These are phyloP conservation scores for Trachymyrmex septentrionalis DNA, from an alignment of 1,140 invertebrate species.

Conservation along the genomic window DNA sequence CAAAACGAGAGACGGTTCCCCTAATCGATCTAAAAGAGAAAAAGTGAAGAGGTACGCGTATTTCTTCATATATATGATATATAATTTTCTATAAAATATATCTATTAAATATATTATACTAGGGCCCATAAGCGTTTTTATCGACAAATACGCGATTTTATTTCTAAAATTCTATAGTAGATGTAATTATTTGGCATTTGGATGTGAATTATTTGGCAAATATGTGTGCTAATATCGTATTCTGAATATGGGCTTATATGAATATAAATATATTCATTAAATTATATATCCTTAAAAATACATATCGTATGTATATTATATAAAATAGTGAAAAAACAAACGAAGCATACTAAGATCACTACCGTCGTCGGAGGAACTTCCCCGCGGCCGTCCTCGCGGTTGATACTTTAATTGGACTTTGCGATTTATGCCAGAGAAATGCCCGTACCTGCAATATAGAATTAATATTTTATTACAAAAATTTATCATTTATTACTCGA, in stretches of 20 bases:
- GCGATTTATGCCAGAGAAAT: conserved; percentile 99
- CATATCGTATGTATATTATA: neutral
- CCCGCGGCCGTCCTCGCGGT: conserved; percentile 96
- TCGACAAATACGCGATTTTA: too few species aligned
- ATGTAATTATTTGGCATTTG: too few species aligned
- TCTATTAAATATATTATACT: neutral
- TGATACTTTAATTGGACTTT: conserved; percentile 99
- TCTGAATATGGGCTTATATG: too few species aligned
- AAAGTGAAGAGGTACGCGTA: neutral
- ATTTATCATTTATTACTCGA: conserved; percentile 9
- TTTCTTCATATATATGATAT: neutral
- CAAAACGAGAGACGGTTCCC: conserved; percentile 96
- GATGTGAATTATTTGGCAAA: too few species aligned
- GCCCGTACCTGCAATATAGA: conserved; percentile 94
- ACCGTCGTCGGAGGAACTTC: conserved; percentile 98
- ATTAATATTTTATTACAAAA: conserved; percentile 49
- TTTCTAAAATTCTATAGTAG: too few species aligned
- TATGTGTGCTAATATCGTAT: too few species aligned
- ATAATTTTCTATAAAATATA: conserved; percentile 8
- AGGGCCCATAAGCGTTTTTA: too few species aligned
- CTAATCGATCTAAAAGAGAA: conserved; percentile 90
- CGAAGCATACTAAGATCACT: conserved; percentile 73
- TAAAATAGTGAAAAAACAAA: conserved; percentile 42
- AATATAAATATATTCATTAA: conserved; percentile 1
- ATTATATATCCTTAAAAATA: conserved; percentile 14